Base-by-base conservation (phyloP, 2,797 vertebrate species). In the Anguilla anguilla region DNA sequence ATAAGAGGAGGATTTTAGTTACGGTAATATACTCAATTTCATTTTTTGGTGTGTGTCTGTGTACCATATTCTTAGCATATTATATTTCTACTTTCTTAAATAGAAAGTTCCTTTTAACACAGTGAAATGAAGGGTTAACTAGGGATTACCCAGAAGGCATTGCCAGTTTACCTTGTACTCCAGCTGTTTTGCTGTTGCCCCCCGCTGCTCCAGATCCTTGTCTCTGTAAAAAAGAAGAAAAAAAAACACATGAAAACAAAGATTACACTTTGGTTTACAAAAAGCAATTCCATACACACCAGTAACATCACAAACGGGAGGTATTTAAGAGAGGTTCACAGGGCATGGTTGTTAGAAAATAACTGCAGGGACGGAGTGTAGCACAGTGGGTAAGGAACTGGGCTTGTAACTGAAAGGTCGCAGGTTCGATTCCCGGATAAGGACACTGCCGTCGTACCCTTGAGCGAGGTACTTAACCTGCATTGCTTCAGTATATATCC, bases 131-230 rank as follows among this genome's bases (percentile, higher is more conserved):
- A 11, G n/a, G n/a, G 31, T 72, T 31, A 31, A 72, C 39, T 39
- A 77, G 39, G 72, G 72, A 77, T 77, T 39, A 77, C 3, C 17
- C 17, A 77, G 39, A 11, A 39, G 35, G 72, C 61, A 17, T 4
- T 35, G 13, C 13, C 31, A 17, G 2, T 88, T 92, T 97, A 99
- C 98, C 98, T 92, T 97, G 97, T 91, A 93, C 97, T 88, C 95
- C 97, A 92, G 98, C 93, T 25, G 97, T 95, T 96, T 99, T 98
- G 93, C 96, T 98, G 96, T 98, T 98, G 87, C 96, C 97, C 87
- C 97, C 97, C 92, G 97, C 93, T 92, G 97, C 96, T 91, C 96
- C 97, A 19, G 97, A 94, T 94, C 96, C 96, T 97, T 98, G 97
- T 96, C 97, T 97, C 98, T 99, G 94, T 7, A 93, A 59, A 89